phyloP scores from a whole-genome alignment of 2,797 vertebrate genomes.

The Neostethus bicornis region DNA sequence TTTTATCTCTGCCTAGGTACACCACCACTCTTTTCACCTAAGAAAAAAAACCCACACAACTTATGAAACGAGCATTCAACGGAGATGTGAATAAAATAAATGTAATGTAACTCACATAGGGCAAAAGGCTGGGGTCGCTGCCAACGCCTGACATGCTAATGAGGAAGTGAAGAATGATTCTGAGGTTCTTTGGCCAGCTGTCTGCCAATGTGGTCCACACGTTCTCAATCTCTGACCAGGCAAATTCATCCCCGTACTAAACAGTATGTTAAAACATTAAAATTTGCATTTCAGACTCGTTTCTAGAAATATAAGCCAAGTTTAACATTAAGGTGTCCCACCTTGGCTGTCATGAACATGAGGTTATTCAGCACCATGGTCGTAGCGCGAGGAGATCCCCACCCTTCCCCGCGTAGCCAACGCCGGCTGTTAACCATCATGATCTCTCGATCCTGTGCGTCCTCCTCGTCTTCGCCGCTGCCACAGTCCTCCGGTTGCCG shows the following conservation, averaged over 20 bases:
- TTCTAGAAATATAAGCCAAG: neutral
- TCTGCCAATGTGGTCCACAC: constrained; percentile 98
- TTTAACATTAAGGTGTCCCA: constrained; percentile 53
- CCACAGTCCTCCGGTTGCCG: constrained; percentile 82
- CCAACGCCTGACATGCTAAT: constrained; percentile 98
- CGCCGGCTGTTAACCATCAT: constrained; percentile 96
- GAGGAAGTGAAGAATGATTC: constrained; percentile 98
- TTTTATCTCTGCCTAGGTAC: constrained; percentile 98
- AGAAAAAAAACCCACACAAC: constrained; percentile 12
- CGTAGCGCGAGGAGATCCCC: constrained; percentile 96
- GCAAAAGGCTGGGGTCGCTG: constrained; percentile 97
- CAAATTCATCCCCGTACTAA: constrained; percentile 98
- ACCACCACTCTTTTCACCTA: constrained; percentile 98
- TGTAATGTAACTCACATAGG: constrained; percentile 88
- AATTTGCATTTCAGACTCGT: neutral
- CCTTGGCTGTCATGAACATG: constrained; percentile 99
- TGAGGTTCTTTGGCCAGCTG: constrained; percentile 98
- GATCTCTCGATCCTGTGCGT: constrained; percentile 85
- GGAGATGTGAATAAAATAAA: neutral
- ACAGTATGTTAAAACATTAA: neutral
- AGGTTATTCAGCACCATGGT: constrained; percentile 99
- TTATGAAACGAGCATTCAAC: neutral
- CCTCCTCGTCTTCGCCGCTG: constrained; percentile 83
- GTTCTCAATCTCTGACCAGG: constrained; percentile 98
- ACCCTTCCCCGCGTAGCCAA: constrained; percentile 95